Conservation (phyloP, 1,140 invertebrate genomes). For the Solenopsis invicta region DNA sequence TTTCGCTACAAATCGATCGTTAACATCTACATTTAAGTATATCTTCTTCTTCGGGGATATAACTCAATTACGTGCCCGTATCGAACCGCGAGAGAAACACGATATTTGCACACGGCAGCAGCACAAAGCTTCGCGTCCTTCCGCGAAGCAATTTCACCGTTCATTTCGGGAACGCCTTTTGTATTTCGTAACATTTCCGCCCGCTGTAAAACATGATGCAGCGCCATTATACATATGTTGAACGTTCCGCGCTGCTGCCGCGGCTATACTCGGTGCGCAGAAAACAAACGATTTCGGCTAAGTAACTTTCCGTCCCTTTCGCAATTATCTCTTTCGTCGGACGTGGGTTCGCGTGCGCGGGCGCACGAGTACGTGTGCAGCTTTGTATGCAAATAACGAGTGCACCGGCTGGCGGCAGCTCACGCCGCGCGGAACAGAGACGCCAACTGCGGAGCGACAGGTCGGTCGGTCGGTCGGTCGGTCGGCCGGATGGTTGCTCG, state of each 20-base stretch:
- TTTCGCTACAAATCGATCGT: slow-evolving; percentile 5
- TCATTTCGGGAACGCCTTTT: slow-evolving; percentile 38
- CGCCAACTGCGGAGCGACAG: slow-evolving; percentile 50
- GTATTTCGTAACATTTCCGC: slow-evolving; percentile 32
- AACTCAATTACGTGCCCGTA: neutral
- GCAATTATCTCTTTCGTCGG: slow-evolving; percentile 61
- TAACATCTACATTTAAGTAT: neutral
- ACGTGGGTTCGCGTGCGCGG: slow-evolving; percentile 3
- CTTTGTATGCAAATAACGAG: slow-evolving; percentile 63
- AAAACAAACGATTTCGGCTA: slow-evolving; percentile 61
- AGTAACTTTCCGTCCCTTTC: slow-evolving; percentile 60
- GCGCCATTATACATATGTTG: slow-evolving; percentile 51
- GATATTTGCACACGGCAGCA: neutral
- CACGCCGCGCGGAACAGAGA: slow-evolving; percentile 36
- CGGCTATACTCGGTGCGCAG: slow-evolving; percentile 11
- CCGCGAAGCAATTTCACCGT: slow-evolving; percentile 45
- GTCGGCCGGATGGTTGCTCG: slow-evolving; percentile 4
- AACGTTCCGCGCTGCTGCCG: slow-evolving; percentile 44
- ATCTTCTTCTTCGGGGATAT: neutral
- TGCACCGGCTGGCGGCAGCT: slow-evolving; percentile 46
- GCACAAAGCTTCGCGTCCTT: slow-evolving; percentile 1
- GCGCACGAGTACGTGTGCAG: neutral
- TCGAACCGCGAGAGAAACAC: neutral
- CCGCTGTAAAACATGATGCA: slow-evolving; percentile 40
- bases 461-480: slow-evolving; percentile 21